These are phyloP conservation scores for Drosophila subsilvestris DNA, from an alignment of 2,888 invertebrate species.

Conservation along the genomic window DNA sequence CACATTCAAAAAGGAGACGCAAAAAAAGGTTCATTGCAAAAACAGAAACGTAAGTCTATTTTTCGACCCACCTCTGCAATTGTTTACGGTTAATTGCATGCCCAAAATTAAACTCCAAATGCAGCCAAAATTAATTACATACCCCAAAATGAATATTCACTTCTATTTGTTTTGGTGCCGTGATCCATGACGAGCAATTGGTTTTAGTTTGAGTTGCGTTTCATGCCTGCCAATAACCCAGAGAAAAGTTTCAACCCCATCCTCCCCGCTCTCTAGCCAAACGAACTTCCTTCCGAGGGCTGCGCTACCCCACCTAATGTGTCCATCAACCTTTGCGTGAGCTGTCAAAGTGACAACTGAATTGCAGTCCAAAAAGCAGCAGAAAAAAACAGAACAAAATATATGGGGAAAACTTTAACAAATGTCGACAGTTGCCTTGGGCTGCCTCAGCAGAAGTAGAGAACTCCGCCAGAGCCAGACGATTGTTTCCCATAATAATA, in stretches of 20 bases:
- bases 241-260: slow-evolving; percentile 21
- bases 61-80: not conserved
- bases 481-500: slow-evolving; percentile 73
- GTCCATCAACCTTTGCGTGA: slow-evolving; percentile 71
- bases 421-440: slow-evolving; percentile 56
- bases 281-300: slow-evolving; percentile 11
- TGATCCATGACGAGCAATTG: slow-evolving; percentile 60
- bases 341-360: slow-evolving; percentile 76
- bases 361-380: slow-evolving; percentile 53
- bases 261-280: not conserved
- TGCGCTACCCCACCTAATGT: slow-evolving; percentile 10
- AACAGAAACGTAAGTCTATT: not conserved
- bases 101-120: slow-evolving; percentile 20
- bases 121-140: slow-evolving; percentile 30
- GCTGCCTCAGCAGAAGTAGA: not conserved
- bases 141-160: slow-evolving; percentile 1
- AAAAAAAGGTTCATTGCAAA: not conserved
- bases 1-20: too few species aligned
- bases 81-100: not conserved
- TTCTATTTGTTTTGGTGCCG: slow-evolving; percentile 25
- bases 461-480: slow-evolving; percentile 38
- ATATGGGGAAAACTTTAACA: slow-evolving; percentile 51
- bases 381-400: slow-evolving; percentile 27
- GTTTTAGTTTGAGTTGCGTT: slow-evolving; percentile 49
- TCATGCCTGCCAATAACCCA: slow-evolving; percentile 68